Percentiles rank a stretch among this genome's conserved stretches.
Evolutionary conservation across 2,113 vertebrate species (phyloP).

Genomic region (Aegypius monachus): DNA sequence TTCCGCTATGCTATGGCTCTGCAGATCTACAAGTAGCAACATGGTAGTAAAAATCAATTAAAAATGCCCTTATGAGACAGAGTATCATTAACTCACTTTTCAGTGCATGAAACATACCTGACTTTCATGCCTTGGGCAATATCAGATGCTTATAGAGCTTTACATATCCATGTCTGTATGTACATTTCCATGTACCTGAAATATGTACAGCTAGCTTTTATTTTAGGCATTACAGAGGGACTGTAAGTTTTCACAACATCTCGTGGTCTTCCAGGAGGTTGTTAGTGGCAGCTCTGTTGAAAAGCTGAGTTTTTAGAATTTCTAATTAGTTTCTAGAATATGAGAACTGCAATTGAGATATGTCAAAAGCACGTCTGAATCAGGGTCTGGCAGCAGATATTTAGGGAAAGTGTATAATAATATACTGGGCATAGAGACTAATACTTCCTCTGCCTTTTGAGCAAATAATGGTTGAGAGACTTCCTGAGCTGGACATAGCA

Average conservation of each 20-base stretch:
- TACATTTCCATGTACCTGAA: not conserved
- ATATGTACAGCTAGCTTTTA: not conserved
- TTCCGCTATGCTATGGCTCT: not conserved
- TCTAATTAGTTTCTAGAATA: not conserved
- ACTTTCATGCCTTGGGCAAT: not conserved
- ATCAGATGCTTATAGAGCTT: not conserved
- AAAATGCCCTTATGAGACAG: not conserved
- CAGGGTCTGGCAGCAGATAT: not conserved
- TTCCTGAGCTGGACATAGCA: not conserved
- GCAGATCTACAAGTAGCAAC: not conserved
- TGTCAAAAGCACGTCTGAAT: not conserved
- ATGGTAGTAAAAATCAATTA: not conserved
- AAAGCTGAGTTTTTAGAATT: not conserved
- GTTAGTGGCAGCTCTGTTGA: not conserved
- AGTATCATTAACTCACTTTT: not conserved
- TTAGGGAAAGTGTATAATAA: not conserved
- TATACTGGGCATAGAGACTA: not conserved
- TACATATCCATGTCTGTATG: not conserved
- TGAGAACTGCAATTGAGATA: not conserved
- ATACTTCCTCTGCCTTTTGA: not conserved
- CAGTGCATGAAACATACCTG: not conserved
- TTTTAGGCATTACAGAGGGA: not conserved
- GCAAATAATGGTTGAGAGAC: not conserved
- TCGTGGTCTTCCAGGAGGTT: not conserved
- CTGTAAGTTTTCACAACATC: not conserved